Conservation (phyloP, 2,888 invertebrate species). For the Ypsolopha sequella region DNA sequence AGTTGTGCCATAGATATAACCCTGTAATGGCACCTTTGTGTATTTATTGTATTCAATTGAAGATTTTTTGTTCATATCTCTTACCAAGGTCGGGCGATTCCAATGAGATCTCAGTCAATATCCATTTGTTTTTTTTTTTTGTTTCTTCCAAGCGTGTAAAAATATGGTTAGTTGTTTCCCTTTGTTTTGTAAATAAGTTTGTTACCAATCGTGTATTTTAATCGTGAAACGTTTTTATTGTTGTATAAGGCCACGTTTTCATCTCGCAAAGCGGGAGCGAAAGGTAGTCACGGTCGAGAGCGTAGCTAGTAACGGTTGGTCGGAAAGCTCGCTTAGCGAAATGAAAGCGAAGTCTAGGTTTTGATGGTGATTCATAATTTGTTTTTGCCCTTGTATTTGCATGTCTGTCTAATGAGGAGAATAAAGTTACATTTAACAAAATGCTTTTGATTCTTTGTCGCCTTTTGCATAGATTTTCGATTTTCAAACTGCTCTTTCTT, state of each 20-base stretch:
- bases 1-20: slow-evolving; percentile 34
- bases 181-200: slow-evolving; percentile 34
- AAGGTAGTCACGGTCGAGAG: neutral
- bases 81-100: slow-evolving; percentile 24
- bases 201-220: slow-evolving; percentile 48
- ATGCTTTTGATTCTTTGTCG: slow-evolving; percentile 11
- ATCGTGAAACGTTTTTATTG: slow-evolving; percentile 33
- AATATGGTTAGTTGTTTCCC: neutral
- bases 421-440: slow-evolving; percentile 54
- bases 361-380: slow-evolving; percentile 33
- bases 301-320: no score
- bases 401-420: slow-evolving; percentile 63
- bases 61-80: slow-evolving; percentile 14
- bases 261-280: neutral
- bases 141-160: neutral
- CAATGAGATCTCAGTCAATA: slow-evolving; percentile 23
- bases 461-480: no score
- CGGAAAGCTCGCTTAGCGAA: neutral
- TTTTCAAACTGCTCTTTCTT: no score
- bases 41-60: neutral
- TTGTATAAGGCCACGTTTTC: neutral
- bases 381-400: slow-evolving; percentile 57
- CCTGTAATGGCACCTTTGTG: slow-evolving; percentile 8
- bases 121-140: neutral
- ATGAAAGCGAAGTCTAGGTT: slow-evolving; percentile 17